Evolutionary conservation across 2,113 vertebrate species (phyloP).

Genomic region (Elachura formosa): DNA sequence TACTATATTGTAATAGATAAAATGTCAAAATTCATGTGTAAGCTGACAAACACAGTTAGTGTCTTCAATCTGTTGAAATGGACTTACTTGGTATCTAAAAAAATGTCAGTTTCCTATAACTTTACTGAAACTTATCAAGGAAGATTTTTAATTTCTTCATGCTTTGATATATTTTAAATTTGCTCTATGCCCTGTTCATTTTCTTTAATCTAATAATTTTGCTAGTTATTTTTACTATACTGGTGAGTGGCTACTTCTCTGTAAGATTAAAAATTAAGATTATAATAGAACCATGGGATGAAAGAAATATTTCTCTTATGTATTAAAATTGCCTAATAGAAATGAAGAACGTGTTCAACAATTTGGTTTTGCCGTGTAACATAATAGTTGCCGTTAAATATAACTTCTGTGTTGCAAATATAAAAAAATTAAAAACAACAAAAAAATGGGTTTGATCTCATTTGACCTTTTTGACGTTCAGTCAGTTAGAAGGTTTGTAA

Average conservation of each 20-base stretch:
- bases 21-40: background rate
- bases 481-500: constrained; percentile 94
- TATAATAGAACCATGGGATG: background rate
- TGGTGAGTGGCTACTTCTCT: background rate
- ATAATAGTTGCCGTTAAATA: background rate
- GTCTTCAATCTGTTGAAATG: background rate
- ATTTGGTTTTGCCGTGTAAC: background rate
- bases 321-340: background rate
- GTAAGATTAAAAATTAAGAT: background rate
- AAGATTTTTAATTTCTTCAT: background rate
- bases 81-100: background rate
- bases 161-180: background rate
- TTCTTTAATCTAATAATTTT: background rate
- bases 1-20: background rate
- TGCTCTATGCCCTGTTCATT: background rate
- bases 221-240: background rate
- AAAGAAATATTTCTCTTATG: background rate
- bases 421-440: constrained; percentile 58
- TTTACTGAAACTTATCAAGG: background rate
- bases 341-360: background rate
- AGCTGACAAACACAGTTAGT: background rate
- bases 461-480: constrained; percentile 82
- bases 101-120: background rate
- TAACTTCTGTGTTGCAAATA: constrained; percentile 30
- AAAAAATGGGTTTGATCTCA: constrained; percentile 77